Evolutionary conservation across 1,140 invertebrate genomes (phyloP).

Genomic region (Idris sp.): DNA sequence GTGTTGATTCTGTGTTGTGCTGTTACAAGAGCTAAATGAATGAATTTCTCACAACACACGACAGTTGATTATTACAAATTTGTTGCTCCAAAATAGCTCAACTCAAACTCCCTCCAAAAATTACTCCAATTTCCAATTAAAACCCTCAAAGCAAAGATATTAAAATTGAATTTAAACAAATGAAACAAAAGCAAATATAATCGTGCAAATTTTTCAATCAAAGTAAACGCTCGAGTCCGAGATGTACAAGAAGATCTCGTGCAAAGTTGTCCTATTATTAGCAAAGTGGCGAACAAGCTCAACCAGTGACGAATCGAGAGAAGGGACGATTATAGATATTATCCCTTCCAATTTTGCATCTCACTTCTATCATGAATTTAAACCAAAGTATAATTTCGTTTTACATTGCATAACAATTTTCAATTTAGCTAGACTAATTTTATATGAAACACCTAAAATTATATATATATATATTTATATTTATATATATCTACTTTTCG

Average conservation of each 20-base stretch:
- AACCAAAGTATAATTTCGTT: background rate
- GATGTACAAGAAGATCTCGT: slow-evolving; percentile 9
- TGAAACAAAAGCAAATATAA: background rate
- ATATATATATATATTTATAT: too few relatives aligned
- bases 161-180: background rate
- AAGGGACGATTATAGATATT: slow-evolving; percentile 37
- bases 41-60: slow-evolving; percentile 17
- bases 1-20: slow-evolving; percentile 8
- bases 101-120: too few relatives aligned
- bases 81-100: too few relatives aligned
- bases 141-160: too few relatives aligned
- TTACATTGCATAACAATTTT: too few relatives aligned
- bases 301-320: slow-evolving; percentile 36
- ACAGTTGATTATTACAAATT: slow-evolving; percentile 12
- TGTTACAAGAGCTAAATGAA: slow-evolving; percentile 32
- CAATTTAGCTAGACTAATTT: too few relatives aligned
- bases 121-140: too few relatives aligned
- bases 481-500: too few relatives aligned
- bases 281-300: slow-evolving; percentile 49
- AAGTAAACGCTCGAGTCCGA: slow-evolving; percentile 17
- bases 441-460: too few relatives aligned
- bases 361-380: slow-evolving; percentile 26
- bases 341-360: slow-evolving; percentile 20
- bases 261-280: slow-evolving; percentile 58
- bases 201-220: slow-evolving; percentile 34